Base-by-base conservation (phyloP, 2,888 invertebrate species). In the Hypolimnas misippus region DNA sequence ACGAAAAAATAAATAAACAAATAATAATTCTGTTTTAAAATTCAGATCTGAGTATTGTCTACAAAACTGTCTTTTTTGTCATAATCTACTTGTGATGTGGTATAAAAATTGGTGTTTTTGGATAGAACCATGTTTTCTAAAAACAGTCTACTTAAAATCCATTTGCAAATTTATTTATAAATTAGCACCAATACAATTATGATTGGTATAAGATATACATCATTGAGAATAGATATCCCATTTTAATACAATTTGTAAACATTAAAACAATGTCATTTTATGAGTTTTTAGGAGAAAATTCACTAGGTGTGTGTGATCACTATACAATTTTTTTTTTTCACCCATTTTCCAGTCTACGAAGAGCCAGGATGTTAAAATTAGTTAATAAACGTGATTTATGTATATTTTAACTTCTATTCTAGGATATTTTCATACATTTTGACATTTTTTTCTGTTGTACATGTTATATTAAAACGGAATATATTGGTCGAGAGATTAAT, bases 11-110 rank as follows among this genome's bases (percentile, higher is more conserved):
- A 57, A 42, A 58, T 42, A 51, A 25, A 40, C 31, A 52, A 33
- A 42, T 17, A 42, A 12, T 12, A 40, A 25, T 51, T 31, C 40
- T 44, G 35, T 17, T 44, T 31, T 17, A 53, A 1, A 53, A 29
- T 33, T 59, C 59, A 60, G 59, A 60, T 60, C 59, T 60, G 59
- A 46, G 53, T 54, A 46, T 54, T 60, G 44, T 8, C 33, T 49
- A 25, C 16, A 53, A 19, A 52, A 52, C 1, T 33, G 17, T 52
- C 17, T 33, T 51, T 51, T 17, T 33, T 10, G 38, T 40, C 1
- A 33, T 40, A 40, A n/a, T 14, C n/a, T 21, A 44, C 19, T 44
- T n/a, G 21, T 21, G 44, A 46, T 46, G 44, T 16, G 16, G 14
- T 38, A 6, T 14, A 46, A 4, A 8, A 38, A 38, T 38, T n/a